A percentile compares a stretch with the other conserved stretches of the same genome.
phyloP scores from a whole-genome alignment of 1,140 invertebrate genomes.

The Pantala flavescens region DNA sequence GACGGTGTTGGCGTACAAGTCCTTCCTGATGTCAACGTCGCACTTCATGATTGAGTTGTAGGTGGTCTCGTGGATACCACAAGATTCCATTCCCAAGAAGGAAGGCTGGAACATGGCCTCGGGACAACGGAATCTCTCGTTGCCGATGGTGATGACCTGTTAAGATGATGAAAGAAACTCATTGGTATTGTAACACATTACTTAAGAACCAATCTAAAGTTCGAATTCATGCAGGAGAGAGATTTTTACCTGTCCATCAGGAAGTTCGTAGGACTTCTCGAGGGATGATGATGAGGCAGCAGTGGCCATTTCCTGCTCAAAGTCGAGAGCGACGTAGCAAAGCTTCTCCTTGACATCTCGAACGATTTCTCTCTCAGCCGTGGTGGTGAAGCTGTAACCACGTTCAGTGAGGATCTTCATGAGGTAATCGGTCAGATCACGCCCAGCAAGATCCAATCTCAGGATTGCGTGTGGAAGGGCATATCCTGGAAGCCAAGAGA shows the following conservation, averaged over 20 bases:
- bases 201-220: too few relatives aligned
- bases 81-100: constrained; percentile 77
- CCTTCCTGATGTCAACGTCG: constrained; percentile 85
- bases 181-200: not conserved
- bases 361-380: constrained; percentile 81
- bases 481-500: constrained; percentile 27
- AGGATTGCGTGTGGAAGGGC: constrained; percentile 42
- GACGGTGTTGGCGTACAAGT: constrained; percentile 87
- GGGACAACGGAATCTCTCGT: constrained; percentile 87
- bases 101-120: constrained; percentile 86
- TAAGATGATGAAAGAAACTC: not conserved
- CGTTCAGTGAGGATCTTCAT: constrained; percentile 42
- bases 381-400: constrained; percentile 40
- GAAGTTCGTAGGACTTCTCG: constrained; percentile 78
- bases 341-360: constrained; percentile 89
- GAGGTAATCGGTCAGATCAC: constrained; percentile 45
- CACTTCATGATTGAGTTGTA: constrained; percentile 93
- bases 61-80: constrained; percentile 71
- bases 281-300: constrained; percentile 75
- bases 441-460: constrained; percentile 42
- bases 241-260: constrained; percentile 55
- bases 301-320: constrained; percentile 91
- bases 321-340: constrained; percentile 86
- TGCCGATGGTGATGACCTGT: constrained; percentile 78
- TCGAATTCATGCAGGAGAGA: too few relatives aligned